Evolutionary conservation across 1,140 invertebrate species (phyloP), one percentile per base, ranked within the genome.

Genomic region (Oryctes rhinoceros): DNA sequence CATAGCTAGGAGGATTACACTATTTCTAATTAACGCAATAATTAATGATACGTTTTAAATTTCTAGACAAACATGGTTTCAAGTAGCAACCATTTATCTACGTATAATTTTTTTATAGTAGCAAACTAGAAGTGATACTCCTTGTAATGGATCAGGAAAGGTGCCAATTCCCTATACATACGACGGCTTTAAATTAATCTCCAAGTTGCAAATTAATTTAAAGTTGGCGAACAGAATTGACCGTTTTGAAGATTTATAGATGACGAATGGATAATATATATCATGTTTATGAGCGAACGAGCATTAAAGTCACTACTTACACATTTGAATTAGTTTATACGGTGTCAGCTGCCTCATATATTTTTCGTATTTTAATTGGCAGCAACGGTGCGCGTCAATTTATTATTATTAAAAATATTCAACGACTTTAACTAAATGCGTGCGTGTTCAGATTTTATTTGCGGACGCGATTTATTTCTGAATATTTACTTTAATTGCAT

Each of bases 291-390:
- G 20, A 71, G 65, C 65, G 24, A 37, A 71, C 53, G 1, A n/a
- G 53, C 20, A 62, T 71, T 24, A 71, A 71, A 71, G 65, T 71
- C 65, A 71, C 13, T 15, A 37, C 24, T 71, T 71, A 71, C 65
- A 71, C 65, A 10, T 71, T 71, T 71, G 65, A 71, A 71, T 35
- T 71, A 71, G 65, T 71, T 71, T 71, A 71, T 71, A 71, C 10
- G 20, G 65, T 71, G 65, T 24, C 20, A 71, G 24, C 65, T 71
- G 20, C 13, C 10, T 13, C 18, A 24, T 37, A 15, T 71, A 71
- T 71, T 71, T 71, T 71, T 24, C 35, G 30, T 71, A 18, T 71
- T 71, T 71, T 71, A 71, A 71, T 71, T 71, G 65, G 24, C 65
- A 71, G 24, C 9, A 71, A 15, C 9, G 9, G 24, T 24, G 65